Evolutionary conservation across 2,797 vertebrate genomes (phyloP).

Genomic region (Cossypha heuglini): DNA sequence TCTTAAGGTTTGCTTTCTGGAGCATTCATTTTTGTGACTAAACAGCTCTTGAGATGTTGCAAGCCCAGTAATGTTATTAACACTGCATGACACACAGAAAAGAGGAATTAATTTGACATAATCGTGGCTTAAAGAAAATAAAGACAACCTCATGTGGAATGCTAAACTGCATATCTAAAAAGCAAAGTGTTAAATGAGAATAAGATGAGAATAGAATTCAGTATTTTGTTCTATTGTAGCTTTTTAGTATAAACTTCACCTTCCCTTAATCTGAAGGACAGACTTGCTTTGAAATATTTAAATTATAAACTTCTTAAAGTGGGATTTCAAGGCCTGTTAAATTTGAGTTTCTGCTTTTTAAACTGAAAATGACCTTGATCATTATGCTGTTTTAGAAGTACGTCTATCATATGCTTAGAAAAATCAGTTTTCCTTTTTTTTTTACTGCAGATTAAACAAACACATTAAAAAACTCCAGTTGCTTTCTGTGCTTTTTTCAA

Average conservation of each 20-base stretch:
- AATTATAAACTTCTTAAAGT: conserved; percentile 32
- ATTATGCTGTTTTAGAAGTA: conserved; percentile 30
- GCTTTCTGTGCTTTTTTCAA: neutral
- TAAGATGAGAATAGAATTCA: conserved; percentile 37
- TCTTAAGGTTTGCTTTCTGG: neutral
- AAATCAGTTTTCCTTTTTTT: conserved; percentile 2
- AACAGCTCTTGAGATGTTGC: neutral
- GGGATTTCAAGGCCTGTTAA: conserved; percentile 46
- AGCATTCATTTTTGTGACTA: conserved; percentile 18
- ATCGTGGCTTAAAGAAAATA: conserved; percentile 35
- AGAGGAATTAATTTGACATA: conserved; percentile 56
- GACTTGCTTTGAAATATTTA: conserved; percentile 43
- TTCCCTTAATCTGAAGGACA: conserved; percentile 36
- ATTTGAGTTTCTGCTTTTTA: conserved; percentile 32
- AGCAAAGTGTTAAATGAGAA: conserved; percentile 41
- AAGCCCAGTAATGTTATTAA: conserved; percentile 24
- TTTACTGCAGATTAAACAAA: conserved; percentile 54
- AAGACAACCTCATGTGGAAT: conserved; percentile 30
- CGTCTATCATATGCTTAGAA: conserved; percentile 13
- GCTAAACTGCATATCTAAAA: conserved; percentile 39
- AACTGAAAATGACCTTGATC: conserved; percentile 34
- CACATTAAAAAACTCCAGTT: neutral
- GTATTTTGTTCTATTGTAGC: conserved; percentile 5
- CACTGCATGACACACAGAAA: neutral
- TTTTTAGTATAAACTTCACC: conserved; percentile 20